Evolutionary conservation across 2,888 invertebrate genomes (phyloP).

Genomic region (Tipula vernalis): DNA sequence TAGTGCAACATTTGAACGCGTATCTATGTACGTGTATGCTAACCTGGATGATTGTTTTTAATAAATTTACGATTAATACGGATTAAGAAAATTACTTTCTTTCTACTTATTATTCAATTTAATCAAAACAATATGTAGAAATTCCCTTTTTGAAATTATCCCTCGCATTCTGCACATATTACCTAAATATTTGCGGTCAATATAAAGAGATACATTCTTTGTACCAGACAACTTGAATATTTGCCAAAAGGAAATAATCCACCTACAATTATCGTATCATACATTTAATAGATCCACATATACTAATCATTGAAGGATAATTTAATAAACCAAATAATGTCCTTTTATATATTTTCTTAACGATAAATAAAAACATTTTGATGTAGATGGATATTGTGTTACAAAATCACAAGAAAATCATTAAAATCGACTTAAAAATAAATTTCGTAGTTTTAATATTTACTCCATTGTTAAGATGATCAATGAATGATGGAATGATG

Average conservation of each 20-base stretch:
- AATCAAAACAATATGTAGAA: neutral
- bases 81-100: neutral
- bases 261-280: neutral
- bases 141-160: neutral
- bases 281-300: neutral
- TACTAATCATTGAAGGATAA: neutral
- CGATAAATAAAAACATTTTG: neutral
- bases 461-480: neutral
- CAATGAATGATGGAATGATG: neutral
- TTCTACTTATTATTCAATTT: neutral
- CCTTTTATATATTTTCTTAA: neutral
- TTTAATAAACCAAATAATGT: neutral
- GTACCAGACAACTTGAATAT: no score
- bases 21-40: neutral
- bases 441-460: neutral
- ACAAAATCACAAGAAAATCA: neutral
- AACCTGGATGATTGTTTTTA: neutral
- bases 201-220: neutral
- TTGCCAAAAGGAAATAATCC: neutral
- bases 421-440: neutral
- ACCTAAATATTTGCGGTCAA: neutral
- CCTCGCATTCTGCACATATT: neutral
- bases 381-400: neutral
- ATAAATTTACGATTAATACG: neutral
- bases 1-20: neutral